Percentiles rank a stretch among this genome's conserved stretches.
These are phyloP conservation scores for Eueremaeus valkanovi DNA, from an alignment of 2,888 invertebrate genomes.

Conservation along the genomic window DNA sequence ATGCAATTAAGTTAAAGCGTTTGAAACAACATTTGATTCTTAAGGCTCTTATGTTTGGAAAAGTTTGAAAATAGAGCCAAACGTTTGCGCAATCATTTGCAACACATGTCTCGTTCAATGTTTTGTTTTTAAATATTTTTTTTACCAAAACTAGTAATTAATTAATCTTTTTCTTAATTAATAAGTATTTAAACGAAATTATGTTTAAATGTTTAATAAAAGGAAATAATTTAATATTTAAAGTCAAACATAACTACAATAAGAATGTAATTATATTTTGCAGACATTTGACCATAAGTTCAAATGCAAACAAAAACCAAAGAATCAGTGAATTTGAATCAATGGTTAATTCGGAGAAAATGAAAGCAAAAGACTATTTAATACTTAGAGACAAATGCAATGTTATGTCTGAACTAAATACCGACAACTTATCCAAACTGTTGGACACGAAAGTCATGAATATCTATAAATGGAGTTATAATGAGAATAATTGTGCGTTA, in stretches of 20 bases:
- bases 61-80: too few relatives aligned
- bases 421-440: neutral
- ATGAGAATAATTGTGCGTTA: neutral
- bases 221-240: neutral
- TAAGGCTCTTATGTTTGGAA: too few relatives aligned
- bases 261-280: neutral
- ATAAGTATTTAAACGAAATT: neutral
- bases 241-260: too few relatives aligned
- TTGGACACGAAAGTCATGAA: neutral
- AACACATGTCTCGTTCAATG: too few relatives aligned
- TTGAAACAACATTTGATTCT: too few relatives aligned
- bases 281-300: neutral
- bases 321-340: neutral
- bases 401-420: neutral
- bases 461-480: neutral
- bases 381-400: conserved; percentile 31
- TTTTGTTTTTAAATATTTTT: too few relatives aligned
- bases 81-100: too few relatives aligned
- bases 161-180: too few relatives aligned
- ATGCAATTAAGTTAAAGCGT: too few relatives aligned
- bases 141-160: too few relatives aligned
- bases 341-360: conserved; percentile 23
- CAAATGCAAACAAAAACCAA: neutral
- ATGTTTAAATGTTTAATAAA: neutral
- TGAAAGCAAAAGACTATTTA: conserved; percentile 18